Conservation (phyloP, 2,888 invertebrate genomes). For the Axea sp. region DNA sequence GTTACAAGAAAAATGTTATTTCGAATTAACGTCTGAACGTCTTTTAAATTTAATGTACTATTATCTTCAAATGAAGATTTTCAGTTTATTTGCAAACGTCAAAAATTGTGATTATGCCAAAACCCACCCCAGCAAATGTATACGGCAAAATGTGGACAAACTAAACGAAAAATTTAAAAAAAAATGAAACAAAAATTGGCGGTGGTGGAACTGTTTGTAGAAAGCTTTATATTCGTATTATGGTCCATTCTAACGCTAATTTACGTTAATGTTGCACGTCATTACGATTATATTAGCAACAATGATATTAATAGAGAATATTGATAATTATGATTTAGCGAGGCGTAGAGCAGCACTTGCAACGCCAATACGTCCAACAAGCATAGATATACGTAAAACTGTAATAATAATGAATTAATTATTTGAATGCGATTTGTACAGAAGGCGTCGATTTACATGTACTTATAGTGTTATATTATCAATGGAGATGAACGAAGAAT, state of each 20-base stretch:
- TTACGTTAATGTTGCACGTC: constrained; percentile 75
- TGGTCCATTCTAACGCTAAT: constrained; percentile 68
- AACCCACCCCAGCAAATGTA: constrained; percentile 75
- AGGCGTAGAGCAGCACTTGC: constrained; percentile 61
- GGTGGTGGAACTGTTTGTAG: constrained; percentile 75
- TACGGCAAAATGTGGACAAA: constrained; percentile 73
- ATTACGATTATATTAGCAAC: constrained; percentile 65
- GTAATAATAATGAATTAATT: constrained; percentile 61
- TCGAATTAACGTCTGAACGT: constrained; percentile 21
- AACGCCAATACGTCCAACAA: constrained; percentile 76
- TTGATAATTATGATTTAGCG: constrained; percentile 68
- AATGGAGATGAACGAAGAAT: constrained; percentile 46
- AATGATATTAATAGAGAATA: constrained; percentile 67
- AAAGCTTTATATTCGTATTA: constrained; percentile 73
- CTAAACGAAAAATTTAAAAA: constrained; percentile 5
- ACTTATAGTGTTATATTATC: constrained; percentile 61
- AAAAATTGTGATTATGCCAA: constrained; percentile 74
- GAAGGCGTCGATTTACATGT: constrained; percentile 63
- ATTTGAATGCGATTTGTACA: constrained; percentile 70
- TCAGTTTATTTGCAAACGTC: constrained; percentile 66
- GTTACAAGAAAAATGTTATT: too few species aligned
- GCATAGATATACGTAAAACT: constrained; percentile 73
- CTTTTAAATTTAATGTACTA: constrained; percentile 62
- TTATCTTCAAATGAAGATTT: constrained; percentile 50
- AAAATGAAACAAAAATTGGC: constrained; percentile 40